Conservation (phyloP, 1,140 invertebrate genomes). For the Heterodera carotae region DNA sequence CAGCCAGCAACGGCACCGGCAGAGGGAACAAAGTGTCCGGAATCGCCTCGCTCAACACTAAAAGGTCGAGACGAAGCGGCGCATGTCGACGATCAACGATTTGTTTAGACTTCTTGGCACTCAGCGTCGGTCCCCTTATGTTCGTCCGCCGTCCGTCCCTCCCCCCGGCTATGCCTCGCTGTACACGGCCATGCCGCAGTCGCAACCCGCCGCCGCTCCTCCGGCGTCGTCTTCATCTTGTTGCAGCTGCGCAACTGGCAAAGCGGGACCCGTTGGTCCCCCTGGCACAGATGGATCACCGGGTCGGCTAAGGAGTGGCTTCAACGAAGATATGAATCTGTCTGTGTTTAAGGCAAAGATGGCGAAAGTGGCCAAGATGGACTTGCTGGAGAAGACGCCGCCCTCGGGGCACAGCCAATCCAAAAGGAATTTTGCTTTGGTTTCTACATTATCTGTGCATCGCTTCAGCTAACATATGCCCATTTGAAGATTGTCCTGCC, state of each 20-base stretch:
- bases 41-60: slow-evolving; percentile 1
- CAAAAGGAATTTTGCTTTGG: slow-evolving; percentile 29
- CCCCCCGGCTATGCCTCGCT: background rate
- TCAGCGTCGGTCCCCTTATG: background rate
- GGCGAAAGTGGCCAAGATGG: slow-evolving; percentile 10
- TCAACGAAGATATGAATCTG: background rate
- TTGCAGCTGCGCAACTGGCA: slow-evolving; percentile 26
- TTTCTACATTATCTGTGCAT: background rate
- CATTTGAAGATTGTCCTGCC: background rate
- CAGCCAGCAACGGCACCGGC: background rate
- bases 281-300: slow-evolving; percentile 23
- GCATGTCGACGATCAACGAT: background rate
- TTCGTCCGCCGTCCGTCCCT: slow-evolving; percentile 6
- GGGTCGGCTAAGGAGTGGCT: background rate
- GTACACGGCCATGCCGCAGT: background rate
- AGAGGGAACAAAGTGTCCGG: slow-evolving; percentile 4
- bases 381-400: slow-evolving; percentile 24
- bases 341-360: slow-evolving; percentile 12
- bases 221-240: slow-evolving; percentile 4
- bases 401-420: slow-evolving; percentile 9
- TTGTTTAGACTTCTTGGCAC: background rate
- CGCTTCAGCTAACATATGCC: background rate
- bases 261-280: slow-evolving; percentile 16
- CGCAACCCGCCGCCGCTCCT: background rate
- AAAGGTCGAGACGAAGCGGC: background rate